These are phyloP conservation scores for Lasioglossum pauxillum DNA, from an alignment of 2,888 invertebrate genomes.

Conservation along the genomic window DNA sequence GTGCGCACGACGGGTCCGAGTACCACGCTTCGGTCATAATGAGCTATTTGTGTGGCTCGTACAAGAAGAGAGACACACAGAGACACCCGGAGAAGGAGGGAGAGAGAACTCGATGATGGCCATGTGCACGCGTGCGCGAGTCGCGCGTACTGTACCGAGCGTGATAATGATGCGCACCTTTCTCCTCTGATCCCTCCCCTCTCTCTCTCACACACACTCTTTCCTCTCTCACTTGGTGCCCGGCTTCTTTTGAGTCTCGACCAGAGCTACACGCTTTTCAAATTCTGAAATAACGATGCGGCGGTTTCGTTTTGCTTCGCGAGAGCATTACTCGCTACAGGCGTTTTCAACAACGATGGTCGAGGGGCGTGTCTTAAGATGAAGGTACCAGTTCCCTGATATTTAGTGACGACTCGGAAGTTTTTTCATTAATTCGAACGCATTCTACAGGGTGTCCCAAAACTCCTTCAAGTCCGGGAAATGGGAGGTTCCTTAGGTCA, in stretches of 20 bases:
- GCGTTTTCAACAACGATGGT: neutral
- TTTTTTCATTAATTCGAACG: too few species aligned
- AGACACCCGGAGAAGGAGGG: neutral
- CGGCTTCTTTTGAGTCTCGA: conserved; percentile 1
- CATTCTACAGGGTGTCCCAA: too few species aligned
- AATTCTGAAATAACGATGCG: neutral
- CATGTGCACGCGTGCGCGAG: conserved; percentile 27
- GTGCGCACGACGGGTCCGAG: conserved; percentile 54
- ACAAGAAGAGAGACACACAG: neutral
- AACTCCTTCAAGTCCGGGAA: too few species aligned
- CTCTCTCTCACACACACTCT: too few species aligned
- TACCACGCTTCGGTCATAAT: conserved; percentile 48
- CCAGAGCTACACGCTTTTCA: neutral
- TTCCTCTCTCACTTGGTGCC: neutral
- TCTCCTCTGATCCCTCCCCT: neutral
- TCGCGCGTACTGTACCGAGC: neutral
- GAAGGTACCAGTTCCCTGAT: too few species aligned
- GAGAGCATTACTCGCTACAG: neutral
- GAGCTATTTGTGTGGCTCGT: conserved; percentile 56
- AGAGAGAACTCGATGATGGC: conserved; percentile 22
- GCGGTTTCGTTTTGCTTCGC: neutral
- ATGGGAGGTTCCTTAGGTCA: too few species aligned
- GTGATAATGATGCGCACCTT: conserved; percentile 8
- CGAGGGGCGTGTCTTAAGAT: neutral
- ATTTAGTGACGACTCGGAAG: too few species aligned